Base-by-base conservation (phyloP, 2,797 vertebrate species). In the Myotis planiceps region DNA sequence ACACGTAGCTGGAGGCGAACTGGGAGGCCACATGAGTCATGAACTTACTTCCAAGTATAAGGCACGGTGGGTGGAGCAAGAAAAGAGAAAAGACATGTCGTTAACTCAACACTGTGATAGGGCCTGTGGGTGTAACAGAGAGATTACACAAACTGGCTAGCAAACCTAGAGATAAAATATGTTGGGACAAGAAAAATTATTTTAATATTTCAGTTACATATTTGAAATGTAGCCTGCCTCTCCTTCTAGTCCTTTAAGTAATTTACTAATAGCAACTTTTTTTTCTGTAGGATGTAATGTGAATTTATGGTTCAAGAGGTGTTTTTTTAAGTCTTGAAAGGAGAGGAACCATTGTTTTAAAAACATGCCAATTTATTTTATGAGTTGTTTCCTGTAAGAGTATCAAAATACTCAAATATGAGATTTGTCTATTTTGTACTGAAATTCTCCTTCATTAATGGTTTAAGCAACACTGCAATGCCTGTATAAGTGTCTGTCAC, bases 1-100 rank as follows among this genome's bases (percentile, higher is more conserved):
- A 99, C 84, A 99, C 99, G 55, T 99, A 99, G 5, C 99, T 99
- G 94, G 99, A 99, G 94, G 99, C 99, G 96, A 99, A 99, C 99
- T 99, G 99, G 90, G 99, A 99, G 92, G 99, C 98, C 96, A 99
- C 99, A 0, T 99, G 99, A 85, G 99, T 99, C 99, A 99, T 99
- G 97, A 99, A 99, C 98, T 99, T 99, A 98, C 99, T 99, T 99
- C 95, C 81, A 97, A 98, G 97, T 14, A 85, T 39, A 97, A 97
- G 92, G 76, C 1, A 96, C 60, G 72, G 75, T 88, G 74, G 81
- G 65, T 82, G 71, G 74, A 96, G 47, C 34, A 95, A 89, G 45
- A 92, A 88, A 55, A 97, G 88, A 96, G 85, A 98, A 97, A 97
- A 96, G 23, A 75, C 2, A 42, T 9, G n/a, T 37, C 19, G 90